These are phyloP conservation scores for Saccopteryx leptura DNA, from an alignment of 2,113 vertebrate genomes.

Conservation along the genomic window DNA sequence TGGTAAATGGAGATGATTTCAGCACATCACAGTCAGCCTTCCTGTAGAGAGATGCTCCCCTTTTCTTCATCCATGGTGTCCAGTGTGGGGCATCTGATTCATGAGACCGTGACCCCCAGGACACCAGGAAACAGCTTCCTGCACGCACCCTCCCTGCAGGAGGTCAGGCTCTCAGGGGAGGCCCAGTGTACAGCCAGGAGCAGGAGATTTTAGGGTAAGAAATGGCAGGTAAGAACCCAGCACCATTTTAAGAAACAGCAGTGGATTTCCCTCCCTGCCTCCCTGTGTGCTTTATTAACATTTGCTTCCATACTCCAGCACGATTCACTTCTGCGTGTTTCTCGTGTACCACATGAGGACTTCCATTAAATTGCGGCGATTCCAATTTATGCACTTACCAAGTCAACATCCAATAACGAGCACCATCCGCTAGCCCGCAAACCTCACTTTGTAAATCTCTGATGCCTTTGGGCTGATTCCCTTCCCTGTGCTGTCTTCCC, in stretches of 20 bases:
- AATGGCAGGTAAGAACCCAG: neutral
- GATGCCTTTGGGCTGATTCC: neutral
- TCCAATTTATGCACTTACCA: constrained; percentile 16
- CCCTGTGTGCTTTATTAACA: neutral
- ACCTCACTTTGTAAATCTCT: neutral
- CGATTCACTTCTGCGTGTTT: neutral
- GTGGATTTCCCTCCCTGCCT: neutral
- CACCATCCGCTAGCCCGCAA: neutral
- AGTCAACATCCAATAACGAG: neutral
- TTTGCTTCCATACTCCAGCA: neutral
- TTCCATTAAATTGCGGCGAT: constrained; percentile 25
- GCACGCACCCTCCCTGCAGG: neutral
- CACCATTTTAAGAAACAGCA: neutral
- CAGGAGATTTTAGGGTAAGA: neutral
- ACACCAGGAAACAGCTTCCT: neutral
- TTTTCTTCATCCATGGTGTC: fast-evolving
- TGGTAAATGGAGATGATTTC: neutral
- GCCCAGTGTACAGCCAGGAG: neutral
- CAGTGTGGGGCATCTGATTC: neutral
- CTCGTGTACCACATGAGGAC: neutral
- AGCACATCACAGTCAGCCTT: fast-evolving
- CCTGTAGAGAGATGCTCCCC: neutral
- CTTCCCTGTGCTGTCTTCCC: neutral
- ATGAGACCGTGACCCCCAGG: neutral
- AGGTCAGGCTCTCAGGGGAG: neutral